These are phyloP conservation scores for Zoroaster sp. DNA, from an alignment of 53 echinoderm and acorn worm species.

Conservation along the genomic window DNA sequence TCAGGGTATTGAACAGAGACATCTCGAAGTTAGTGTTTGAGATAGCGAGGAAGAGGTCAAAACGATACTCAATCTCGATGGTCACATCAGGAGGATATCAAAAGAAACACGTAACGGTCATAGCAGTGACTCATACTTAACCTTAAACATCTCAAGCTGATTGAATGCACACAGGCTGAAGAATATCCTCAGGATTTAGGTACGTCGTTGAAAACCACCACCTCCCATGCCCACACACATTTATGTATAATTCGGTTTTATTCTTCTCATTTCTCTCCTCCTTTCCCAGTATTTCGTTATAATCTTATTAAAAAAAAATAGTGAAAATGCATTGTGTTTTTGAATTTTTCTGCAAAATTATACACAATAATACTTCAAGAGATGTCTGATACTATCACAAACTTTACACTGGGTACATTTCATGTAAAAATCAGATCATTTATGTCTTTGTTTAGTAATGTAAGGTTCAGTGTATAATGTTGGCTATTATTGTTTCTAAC, in stretches of 20 bases:
- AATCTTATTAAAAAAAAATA: no score
- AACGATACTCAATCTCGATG: constrained; percentile 87
- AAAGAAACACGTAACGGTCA: constrained; percentile 83
- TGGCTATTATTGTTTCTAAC: no score
- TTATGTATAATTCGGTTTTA: background rate
- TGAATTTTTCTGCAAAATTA: no score
- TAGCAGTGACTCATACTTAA: constrained; percentile 91
- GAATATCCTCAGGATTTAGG: constrained; percentile 26
- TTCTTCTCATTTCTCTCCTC: background rate
- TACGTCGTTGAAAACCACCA: background rate
- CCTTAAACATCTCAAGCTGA: constrained; percentile 67
- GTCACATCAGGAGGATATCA: constrained; percentile 98
- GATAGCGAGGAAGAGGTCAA: constrained; percentile 61
- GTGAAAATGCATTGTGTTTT: no score
- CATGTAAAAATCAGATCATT: no score
- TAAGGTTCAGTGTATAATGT: no score
- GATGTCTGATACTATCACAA: no score
- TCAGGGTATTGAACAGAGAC: constrained; percentile 84
- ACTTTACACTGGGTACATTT: no score
- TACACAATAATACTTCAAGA: no score
- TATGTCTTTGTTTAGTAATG: no score
- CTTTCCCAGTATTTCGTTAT: no score
- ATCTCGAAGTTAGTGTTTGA: constrained; percentile 83
- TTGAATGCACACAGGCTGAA: constrained; percentile 73
- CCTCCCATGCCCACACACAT: background rate